Evolutionary conservation across 2,113 vertebrate genomes (phyloP).

Genomic region (Oncorhynchus clarkii): DNA sequence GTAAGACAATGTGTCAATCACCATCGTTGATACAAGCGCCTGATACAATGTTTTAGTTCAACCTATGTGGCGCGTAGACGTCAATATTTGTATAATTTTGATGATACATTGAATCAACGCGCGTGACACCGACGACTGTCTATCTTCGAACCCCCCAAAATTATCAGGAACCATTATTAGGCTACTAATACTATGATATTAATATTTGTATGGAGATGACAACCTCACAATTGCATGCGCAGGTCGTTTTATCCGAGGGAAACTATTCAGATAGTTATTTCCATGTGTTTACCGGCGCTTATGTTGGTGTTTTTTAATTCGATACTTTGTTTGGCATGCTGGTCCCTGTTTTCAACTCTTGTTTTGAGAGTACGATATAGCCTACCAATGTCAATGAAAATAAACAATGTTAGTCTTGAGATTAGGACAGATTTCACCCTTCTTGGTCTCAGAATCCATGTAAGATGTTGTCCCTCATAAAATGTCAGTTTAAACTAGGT

Average conservation of each 20-base stretch:
- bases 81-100: neutral
- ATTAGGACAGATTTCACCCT: neutral
- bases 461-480: neutral
- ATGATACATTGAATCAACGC: neutral
- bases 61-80: too few relatives aligned
- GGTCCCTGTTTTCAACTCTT: slow-evolving; percentile 1
- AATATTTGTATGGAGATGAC: neutral
- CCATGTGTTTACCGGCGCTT: neutral
- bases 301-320: neutral
- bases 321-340: slow-evolving; percentile 9
- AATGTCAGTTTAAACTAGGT: neutral
- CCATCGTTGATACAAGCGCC: neutral
- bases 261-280: neutral
- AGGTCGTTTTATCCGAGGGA: neutral
- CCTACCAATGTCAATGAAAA: neutral
- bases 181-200: neutral
- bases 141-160: too few relatives aligned
- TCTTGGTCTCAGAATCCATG: neutral
- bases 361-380: neutral
- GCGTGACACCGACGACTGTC: neutral
- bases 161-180: neutral
- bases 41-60: too few relatives aligned
- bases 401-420: neutral
- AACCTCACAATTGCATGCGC: neutral
- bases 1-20: neutral